Conservation (phyloP, 1,140 invertebrate genomes). For the Himalopsyche phryganea region DNA sequence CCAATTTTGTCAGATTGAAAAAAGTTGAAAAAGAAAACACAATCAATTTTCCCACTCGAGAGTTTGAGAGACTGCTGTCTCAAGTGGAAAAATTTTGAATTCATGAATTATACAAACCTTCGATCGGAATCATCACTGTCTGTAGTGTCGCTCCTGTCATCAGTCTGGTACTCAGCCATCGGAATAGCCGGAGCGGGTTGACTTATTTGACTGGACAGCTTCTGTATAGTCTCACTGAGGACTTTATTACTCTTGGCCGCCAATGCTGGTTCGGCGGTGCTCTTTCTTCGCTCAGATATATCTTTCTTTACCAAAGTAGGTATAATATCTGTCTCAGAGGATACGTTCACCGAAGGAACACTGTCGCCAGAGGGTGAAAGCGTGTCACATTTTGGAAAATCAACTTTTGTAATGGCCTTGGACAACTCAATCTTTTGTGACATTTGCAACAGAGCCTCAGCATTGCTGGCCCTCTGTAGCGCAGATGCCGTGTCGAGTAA, state of each 20-base stretch:
- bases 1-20: too few species aligned
- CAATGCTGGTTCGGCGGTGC: constrained; percentile 19
- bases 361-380: background rate
- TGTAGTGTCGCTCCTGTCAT: constrained; percentile 49
- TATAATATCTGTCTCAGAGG: background rate
- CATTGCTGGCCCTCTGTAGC: background rate
- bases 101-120: constrained; percentile 53
- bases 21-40: too few species aligned
- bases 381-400: background rate
- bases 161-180: constrained; percentile 41
- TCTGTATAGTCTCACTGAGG: constrained; percentile 58
- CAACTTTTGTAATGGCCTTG: background rate
- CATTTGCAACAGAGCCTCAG: background rate
- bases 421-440: constrained; percentile 1
- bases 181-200: constrained; percentile 42
- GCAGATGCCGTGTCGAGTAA: background rate
- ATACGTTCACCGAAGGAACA: background rate
- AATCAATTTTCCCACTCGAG: too few species aligned
- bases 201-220: constrained; percentile 53
- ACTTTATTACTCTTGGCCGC: constrained; percentile 54
- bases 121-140: constrained; percentile 73
- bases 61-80: too few species aligned
- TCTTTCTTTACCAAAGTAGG: constrained; percentile 15
- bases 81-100: too few species aligned
- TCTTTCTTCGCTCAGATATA: constrained; percentile 27